A percentile compares a stretch with the other conserved stretches of the same genome.
Evolutionary conservation across 2,797 vertebrate genomes (phyloP).

Genomic region (Trematomus bernacchii): DNA sequence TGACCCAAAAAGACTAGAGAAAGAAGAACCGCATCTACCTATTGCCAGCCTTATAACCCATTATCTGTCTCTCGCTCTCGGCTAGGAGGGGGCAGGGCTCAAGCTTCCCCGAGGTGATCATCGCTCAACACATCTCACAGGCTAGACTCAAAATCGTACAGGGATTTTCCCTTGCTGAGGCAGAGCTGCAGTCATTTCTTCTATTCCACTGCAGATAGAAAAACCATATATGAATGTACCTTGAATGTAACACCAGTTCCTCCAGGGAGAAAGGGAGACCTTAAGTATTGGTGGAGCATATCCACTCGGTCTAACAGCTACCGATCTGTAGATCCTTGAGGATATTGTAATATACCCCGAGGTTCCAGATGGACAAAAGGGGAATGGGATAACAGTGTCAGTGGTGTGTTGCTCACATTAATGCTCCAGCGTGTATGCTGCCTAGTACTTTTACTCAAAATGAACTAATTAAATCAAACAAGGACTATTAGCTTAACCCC

Average conservation of each 20-base stretch:
- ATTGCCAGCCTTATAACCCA: conserved; percentile 54
- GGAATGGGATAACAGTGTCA: conserved; percentile 13
- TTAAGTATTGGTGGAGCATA: conserved; percentile 37
- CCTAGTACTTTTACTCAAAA: conserved; percentile 30
- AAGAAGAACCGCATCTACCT: conserved; percentile 57
- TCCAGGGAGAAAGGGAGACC: conserved; percentile 38
- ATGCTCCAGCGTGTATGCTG: conserved; percentile 35
- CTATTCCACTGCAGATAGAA: conserved; percentile 54
- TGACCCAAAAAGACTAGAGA: conserved; percentile 73
- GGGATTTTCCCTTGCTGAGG: conserved; percentile 51
- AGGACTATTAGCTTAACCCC: neutral
- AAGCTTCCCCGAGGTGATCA: conserved; percentile 69
- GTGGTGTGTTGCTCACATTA: conserved; percentile 36
- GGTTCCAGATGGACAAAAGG: conserved; percentile 44
- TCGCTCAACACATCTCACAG: conserved; percentile 66
- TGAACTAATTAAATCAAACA: conserved; percentile 43
- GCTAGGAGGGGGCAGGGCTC: conserved; percentile 41
- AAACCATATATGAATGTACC: conserved; percentile 62
- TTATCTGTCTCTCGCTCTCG: conserved; percentile 51
- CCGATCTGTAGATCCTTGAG: conserved; percentile 31
- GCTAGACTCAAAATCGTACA: conserved; percentile 46
- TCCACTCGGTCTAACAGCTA: conserved; percentile 37
- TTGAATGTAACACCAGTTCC: conserved; percentile 44
- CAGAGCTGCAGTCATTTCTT: conserved; percentile 43
- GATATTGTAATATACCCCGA: conserved; percentile 33